These are phyloP conservation scores for Lycocerus yunnanus DNA, from an alignment of 2,888 invertebrate species.

Conservation along the genomic window DNA sequence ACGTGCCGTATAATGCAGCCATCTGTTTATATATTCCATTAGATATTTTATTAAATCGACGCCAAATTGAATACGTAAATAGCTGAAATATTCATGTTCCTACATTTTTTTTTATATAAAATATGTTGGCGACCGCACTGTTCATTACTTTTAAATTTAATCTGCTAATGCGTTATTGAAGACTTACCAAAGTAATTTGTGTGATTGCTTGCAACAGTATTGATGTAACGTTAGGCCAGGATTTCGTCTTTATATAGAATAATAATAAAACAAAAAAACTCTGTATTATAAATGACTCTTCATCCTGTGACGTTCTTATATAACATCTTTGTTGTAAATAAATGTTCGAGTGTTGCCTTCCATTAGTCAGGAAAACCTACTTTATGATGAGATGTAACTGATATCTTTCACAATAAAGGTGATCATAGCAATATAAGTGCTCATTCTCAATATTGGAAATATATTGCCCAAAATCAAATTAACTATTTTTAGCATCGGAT, in stretches of 20 bases:
- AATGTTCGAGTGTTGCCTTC: conserved; percentile 6
- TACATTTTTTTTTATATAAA: neutral
- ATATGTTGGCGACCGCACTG: neutral
- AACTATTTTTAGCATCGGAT: too few relatives aligned
- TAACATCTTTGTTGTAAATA: conserved; percentile 11
- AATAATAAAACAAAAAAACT: neutral
- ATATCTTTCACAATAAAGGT: neutral
- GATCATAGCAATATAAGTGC: neutral
- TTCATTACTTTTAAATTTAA: conserved; percentile 8
- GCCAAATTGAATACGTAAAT: conserved; percentile 26
- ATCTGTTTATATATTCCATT: conserved; percentile 48
- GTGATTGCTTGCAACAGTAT: conserved; percentile 16
- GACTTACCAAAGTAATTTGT: conserved; percentile 20
- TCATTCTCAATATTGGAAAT: too few relatives aligned
- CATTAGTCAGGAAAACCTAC: neutral
- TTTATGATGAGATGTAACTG: neutral
- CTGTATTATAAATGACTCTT: neutral
- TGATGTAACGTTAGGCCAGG: neutral
- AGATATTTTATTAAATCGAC: conserved; percentile 40
- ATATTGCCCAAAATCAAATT: too few relatives aligned
- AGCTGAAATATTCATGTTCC: conserved; percentile 2
- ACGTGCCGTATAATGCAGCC: conserved; percentile 44
- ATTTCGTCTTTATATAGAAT: neutral
- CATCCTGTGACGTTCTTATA: conserved; percentile 2
- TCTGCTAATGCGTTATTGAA: conserved; percentile 23